Evolutionary conservation across 2,888 invertebrate species (phyloP).

Genomic region (Thereva nobilitata): DNA sequence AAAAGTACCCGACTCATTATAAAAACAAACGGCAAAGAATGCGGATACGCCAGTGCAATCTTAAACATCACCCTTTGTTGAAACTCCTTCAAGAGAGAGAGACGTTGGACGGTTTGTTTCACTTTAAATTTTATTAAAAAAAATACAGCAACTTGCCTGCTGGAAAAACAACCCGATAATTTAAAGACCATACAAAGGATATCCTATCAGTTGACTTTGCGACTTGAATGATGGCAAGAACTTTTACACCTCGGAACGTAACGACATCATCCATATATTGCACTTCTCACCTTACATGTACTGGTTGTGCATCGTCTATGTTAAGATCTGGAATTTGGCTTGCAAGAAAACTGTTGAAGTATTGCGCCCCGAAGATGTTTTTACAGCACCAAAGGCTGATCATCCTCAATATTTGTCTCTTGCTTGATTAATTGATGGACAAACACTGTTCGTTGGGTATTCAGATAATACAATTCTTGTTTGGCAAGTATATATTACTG

Average conservation of each 20-base stretch:
- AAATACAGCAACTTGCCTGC: slow-evolving; percentile 94
- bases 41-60: too few relatives aligned
- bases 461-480: slow-evolving; percentile 97
- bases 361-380: slow-evolving; percentile 92
- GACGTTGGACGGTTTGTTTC: neutral
- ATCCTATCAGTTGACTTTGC: slow-evolving; percentile 99
- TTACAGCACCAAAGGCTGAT: slow-evolving; percentile 78
- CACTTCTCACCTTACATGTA: slow-evolving; percentile 99
- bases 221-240: slow-evolving; percentile 99
- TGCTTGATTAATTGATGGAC: slow-evolving; percentile 99
- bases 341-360: slow-evolving; percentile 99
- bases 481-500: slow-evolving; percentile 94
- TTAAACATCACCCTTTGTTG: slow-evolving; percentile 21
- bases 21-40: too few relatives aligned
- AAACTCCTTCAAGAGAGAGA: slow-evolving; percentile 1
- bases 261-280: slow-evolving; percentile 96
- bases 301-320: slow-evolving; percentile 99
- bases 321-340: slow-evolving; percentile 80
- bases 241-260: slow-evolving; percentile 96
- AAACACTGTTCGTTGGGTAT: slow-evolving; percentile 98
- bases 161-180: slow-evolving; percentile 94
- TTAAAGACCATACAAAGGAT: slow-evolving; percentile 99
- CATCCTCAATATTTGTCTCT: slow-evolving; percentile 95
- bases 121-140: slow-evolving; percentile 46
- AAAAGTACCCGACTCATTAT: too few relatives aligned